Evolutionary conservation across 2,888 invertebrate genomes (phyloP), one percentile per base, ranked within the genome.

Genomic region (Heteropelma amictum): DNA sequence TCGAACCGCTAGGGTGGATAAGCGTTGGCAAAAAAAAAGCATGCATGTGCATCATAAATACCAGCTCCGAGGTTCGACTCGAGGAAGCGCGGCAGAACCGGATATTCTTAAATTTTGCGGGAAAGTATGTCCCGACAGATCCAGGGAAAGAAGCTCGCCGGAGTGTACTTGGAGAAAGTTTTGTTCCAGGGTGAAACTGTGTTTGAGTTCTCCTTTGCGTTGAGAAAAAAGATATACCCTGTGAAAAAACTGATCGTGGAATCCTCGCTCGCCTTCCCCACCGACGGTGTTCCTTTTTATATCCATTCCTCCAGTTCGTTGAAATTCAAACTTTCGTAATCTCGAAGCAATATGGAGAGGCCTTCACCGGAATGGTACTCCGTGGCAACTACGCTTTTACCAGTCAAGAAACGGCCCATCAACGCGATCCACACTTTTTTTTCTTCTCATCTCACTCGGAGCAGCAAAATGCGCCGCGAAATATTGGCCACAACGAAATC

Each of bases 251-350:
- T n/a, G 45, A 45, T 35, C 40, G 26, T 6, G 51, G 49, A 51
- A 30, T 56, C 47, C 67, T 35, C 47, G 67, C 47, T 60, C 33
- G 65, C 40, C 60, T 38, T 53, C 74, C 40, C 60, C 61, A 49
- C 65, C 56, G 28, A 28, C 26, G 65, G 47, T 65, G 67, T 61
- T 71, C 67, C 65, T 42, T 56, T 67, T 56, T 67, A 67, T 71
- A 75, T 75, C 71, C 71, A 75, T 75, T 75, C 38, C 63, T 42
- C 19, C 53, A 63, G 64, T 58, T 68, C 71, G 56, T 67, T 63
- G 71, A 56, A 67, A 67, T 75, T 75, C 71, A 61, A 75, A 75
- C 75, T 75, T 71, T 71, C 63, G 67, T 75, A 75, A 75, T 75
- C 67, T 71, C 71, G 67, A 38, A 49, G 75, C 71, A 56, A 71